Conservation (phyloP, 2,797 vertebrate genomes). For the Schizopygopsis malacanthus region DNA sequence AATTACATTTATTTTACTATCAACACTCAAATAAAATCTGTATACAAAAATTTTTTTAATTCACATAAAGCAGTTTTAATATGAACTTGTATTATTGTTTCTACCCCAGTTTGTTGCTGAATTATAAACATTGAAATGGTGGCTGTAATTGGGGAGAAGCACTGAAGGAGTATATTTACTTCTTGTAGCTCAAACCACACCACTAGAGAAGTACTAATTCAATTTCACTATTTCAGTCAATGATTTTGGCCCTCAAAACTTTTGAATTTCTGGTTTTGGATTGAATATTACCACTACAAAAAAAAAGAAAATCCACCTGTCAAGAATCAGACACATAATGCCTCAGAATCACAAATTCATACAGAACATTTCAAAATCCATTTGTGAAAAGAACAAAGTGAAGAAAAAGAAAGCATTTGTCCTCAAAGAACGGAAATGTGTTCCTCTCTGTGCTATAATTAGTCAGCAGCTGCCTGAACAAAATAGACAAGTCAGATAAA, state of each 20-base stretch:
- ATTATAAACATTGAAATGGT: not conserved
- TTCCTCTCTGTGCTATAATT: conserved; percentile 69
- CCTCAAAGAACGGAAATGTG: conserved; percentile 48
- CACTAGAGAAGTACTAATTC: not conserved
- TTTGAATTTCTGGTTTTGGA: not conserved
- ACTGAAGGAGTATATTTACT: not conserved
- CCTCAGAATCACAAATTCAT: not conserved
- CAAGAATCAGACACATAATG: not conserved
- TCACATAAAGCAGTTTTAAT: not conserved
- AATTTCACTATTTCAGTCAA: not conserved
- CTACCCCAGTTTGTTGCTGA: too few relatives aligned
- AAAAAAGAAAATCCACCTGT: not conserved
- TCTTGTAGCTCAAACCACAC: not conserved
- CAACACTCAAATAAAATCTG: not conserved
- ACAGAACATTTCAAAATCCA: not conserved
- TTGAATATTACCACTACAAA: not conserved
- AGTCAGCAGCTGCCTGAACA: conserved; percentile 67
- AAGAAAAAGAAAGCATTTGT: not conserved
- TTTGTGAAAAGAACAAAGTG: not conserved
- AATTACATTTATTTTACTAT: not conserved
- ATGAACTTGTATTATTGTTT: not conserved
- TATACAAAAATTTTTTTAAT: not conserved
- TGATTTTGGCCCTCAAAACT: not conserved
- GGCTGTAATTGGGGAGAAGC: not conserved
- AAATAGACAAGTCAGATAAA: conserved; percentile 70